Evolutionary conservation across 2,888 invertebrate species (phyloP), one percentile per base, ranked within the genome.

Genomic region (Oxycera nigricornis): DNA sequence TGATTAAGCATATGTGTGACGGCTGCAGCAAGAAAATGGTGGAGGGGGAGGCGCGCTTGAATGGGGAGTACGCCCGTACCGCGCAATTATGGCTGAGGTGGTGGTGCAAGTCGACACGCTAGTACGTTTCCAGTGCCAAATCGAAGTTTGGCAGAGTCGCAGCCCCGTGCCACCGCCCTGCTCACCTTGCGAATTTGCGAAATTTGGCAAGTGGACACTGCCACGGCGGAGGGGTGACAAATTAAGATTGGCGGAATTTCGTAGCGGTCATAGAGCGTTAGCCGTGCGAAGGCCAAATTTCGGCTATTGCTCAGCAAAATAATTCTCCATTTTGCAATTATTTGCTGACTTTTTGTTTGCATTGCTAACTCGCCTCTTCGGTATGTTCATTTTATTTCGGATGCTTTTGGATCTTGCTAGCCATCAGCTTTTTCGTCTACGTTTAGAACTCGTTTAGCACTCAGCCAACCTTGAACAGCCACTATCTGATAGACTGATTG

Each of bases 271-370:
- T 14, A 70, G 70, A 70, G 70, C 70, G 55, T 70, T 70, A 70
- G 52, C 70, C 52, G 52, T 30, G 24, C 26, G 70, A 70, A 70
- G 70, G 70, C 52, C 70, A 70, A 70, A 70, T 70, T 70, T 70
- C 31, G 70, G 70, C 52, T 50, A 68, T 68, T 68, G 68, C 50
- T 68, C 68, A 68, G 50, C 26, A 55, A 67, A 67, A 46, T 17
- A 46, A 41, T 41, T 67, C 11, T 26, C 28, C n/a, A 11, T 11
- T 41, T 41, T 41, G 41, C 67, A 67, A 39, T 67, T 67, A 67
- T 67, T 2, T 7, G 9, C 30, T 28, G 22, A 20, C 14, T 41
- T 67, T 41, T 67, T 67, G 26, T 31, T 62, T 62, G 20, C 41
- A 59, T 59, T 59, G 6, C 28, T 2, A 59, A 59, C 11, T 20